Percentiles rank a stretch among this genome's conserved stretches.
Conservation (phyloP, 2,113 vertebrate genomes). For the Misgurnus anguillicaudatus region DNA sequence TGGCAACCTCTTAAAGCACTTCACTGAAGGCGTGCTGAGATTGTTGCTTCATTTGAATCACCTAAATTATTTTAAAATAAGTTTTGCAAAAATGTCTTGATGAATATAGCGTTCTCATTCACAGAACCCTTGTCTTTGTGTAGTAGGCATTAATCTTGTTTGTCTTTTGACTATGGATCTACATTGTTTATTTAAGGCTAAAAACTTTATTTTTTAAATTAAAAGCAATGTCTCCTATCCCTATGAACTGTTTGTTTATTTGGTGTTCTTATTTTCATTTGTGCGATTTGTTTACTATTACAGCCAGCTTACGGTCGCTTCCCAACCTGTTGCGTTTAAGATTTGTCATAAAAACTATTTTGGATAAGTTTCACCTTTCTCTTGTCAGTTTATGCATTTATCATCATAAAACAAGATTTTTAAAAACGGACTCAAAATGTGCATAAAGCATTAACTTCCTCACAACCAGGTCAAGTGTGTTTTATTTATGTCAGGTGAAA, state of each 20-base stretch:
- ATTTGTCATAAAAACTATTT: not conserved
- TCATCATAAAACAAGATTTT: not conserved
- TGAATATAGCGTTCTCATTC: not conserved
- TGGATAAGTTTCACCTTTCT: not conserved
- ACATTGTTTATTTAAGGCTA: conserved; percentile 35
- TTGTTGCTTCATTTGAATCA: not conserved
- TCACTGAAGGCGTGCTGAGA: not conserved
- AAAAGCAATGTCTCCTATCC: conserved; percentile 28
- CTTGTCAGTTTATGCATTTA: not conserved
- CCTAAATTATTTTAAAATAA: not conserved
- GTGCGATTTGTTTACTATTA: not conserved
- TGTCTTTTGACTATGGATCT: conserved; percentile 6
- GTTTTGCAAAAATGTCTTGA: not conserved
- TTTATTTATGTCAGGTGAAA: not conserved
- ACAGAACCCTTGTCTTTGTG: conserved; percentile 9
- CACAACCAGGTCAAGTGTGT: not conserved
- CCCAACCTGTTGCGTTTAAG: too few relatives aligned
- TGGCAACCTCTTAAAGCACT: not conserved
- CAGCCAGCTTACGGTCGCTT: too few relatives aligned
- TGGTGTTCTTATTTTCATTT: not conserved
- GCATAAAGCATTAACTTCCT: not conserved
- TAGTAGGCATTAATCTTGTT: conserved; percentile 11
- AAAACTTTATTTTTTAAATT: conserved; percentile 41
- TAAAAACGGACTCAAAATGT: not conserved
- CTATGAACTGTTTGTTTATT: not conserved